Base-by-base conservation (phyloP, 2,113 vertebrate genomes). In the Ascaphus truei region DNA sequence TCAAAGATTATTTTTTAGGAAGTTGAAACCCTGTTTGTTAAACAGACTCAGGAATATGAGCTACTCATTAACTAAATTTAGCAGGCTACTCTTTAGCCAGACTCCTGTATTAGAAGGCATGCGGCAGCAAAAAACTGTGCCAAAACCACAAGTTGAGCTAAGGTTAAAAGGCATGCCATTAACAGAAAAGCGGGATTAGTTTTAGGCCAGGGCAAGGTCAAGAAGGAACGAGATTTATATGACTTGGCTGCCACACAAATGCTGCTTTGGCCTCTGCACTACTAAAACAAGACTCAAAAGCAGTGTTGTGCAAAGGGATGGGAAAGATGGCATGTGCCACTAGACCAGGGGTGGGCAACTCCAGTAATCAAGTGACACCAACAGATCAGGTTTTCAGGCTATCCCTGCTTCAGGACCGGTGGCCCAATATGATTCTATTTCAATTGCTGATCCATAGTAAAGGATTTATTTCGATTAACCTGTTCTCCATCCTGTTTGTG, bases 51-150 rank as follows among this genome's bases (percentile, higher is more conserved):
- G 55, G 25, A 41, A 65, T 77, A 62, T 1, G 30, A 26, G 72
- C 66, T 77, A 0, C 3, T 30, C 71, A 68, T 81, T 71, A 8
- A 37, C 16, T 83, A 81, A 81, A 78, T 78, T 75, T 79, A 80
- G 77, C 69, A 20, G 1, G 29, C 50, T 1, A 43, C 18, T 51
- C 20, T 48, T 34, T n/a, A 50, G n/a, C 15, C 53, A 60, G 12
- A 25, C 72, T 30, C 63, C 47, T 64, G 1, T 62, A 23, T 62
- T 48, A 55, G 73, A 73, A 66, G 75, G 68, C 41, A 23, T 15
- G 25, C 7, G 10, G 3, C n/a, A 20, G 3, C 7, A 36, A 72
- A 22, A 55, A 0, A 12, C 8, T 11, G 25, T 62, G 60, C 20
- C 74, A 75, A 47, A 71, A 31, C 27, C 71, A 53, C 41, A 72